Conservation (phyloP, 2,113 vertebrate species). For the Castor canadensis region DNA sequence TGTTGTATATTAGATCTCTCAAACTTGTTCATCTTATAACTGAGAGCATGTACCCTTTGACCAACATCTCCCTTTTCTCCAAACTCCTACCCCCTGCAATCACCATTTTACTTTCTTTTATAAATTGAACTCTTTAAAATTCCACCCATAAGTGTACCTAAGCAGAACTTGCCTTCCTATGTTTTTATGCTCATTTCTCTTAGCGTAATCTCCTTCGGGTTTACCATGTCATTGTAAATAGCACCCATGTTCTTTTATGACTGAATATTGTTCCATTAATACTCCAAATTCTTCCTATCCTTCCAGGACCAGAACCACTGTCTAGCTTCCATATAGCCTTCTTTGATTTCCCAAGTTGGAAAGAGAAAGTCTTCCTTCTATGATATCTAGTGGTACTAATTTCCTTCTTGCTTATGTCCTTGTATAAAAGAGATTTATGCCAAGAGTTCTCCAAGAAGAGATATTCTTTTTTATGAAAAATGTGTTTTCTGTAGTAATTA, state of each 20-base stretch:
- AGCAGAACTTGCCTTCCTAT: background rate
- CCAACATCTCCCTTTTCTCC: background rate
- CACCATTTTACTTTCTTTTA: background rate
- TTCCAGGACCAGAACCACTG: background rate
- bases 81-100: fast-evolving
- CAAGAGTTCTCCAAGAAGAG: background rate
- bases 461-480: background rate
- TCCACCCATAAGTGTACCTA: background rate
- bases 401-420: background rate
- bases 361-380: background rate
- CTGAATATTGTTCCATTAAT: background rate
- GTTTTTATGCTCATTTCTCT: background rate
- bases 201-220: background rate
- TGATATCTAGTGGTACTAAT: background rate
- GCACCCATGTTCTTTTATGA: background rate
- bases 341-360: background rate
- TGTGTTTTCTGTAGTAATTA: background rate
- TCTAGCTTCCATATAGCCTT: background rate
- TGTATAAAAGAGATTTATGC: background rate
- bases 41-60: background rate
- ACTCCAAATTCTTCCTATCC: background rate
- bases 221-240: background rate
- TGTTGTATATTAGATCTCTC: background rate
- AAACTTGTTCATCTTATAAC: background rate
- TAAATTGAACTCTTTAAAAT: background rate